These are phyloP conservation scores for Pseudochirops cupreus DNA, from an alignment of 2,797 vertebrate species.

Conservation along the genomic window DNA sequence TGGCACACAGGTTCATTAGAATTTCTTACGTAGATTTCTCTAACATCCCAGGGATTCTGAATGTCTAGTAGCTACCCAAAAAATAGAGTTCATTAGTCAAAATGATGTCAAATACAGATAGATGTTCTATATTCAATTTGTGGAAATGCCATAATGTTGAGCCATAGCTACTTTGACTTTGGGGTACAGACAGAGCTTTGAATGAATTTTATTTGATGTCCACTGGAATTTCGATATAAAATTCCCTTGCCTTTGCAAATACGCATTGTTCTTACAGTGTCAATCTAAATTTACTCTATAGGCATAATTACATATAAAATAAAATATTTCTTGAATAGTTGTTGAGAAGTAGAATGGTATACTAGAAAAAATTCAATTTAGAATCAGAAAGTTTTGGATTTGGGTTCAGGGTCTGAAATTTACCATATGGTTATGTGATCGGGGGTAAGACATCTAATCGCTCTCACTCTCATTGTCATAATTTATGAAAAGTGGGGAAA, in stretches of 20 bases:
- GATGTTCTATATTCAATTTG: background rate
- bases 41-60: constrained; percentile 60
- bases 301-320: background rate
- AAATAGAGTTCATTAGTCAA: constrained; percentile 22
- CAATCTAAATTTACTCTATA: background rate
- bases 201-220: background rate
- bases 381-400: no score
- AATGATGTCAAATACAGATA: background rate
- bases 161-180: background rate
- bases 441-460: no score
- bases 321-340: background rate
- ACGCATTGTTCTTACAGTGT: background rate
- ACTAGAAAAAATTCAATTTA: no score
- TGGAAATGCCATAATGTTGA: background rate
- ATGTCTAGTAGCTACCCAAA: background rate
- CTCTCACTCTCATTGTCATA: no score
- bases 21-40: constrained; percentile 30
- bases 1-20: constrained; percentile 50
- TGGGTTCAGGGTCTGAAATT: no score
- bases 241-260: background rate
- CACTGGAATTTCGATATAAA: background rate
- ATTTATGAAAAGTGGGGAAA: no score
- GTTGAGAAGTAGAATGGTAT: background rate
- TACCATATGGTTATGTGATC: no score
- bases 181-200: background rate